Conservation (phyloP, 2,113 vertebrate species). For the Oxygymnocypris stewartii region DNA sequence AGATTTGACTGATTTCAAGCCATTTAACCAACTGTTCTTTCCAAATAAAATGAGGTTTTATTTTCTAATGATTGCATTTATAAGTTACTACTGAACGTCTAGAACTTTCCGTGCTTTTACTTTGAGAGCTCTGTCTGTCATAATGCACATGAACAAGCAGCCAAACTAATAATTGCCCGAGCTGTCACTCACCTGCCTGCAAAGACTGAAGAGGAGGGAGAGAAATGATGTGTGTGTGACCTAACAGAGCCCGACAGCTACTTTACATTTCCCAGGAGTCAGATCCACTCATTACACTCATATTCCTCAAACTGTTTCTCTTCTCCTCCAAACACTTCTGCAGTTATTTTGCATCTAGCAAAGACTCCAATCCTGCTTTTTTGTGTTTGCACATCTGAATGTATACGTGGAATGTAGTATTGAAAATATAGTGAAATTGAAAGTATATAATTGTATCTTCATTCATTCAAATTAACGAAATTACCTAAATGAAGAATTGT, state of each 20-base stretch:
- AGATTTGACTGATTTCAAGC: not conserved
- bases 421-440: not conserved
- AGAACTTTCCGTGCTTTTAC: not conserved
- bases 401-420: not conserved
- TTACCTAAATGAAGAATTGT: no score
- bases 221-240: not conserved
- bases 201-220: not conserved
- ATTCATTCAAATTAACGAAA: no score
- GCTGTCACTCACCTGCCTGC: conserved; percentile 19
- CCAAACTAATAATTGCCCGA: conserved; percentile 9
- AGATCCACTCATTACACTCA: not conserved
- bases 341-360: not conserved
- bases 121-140: not conserved
- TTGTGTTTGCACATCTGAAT: not conserved
- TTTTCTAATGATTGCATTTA: not conserved
- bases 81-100: not conserved
- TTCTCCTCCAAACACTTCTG: not conserved
- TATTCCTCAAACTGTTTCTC: not conserved
- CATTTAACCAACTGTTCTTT: not conserved
- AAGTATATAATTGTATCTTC: not conserved
- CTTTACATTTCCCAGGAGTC: not conserved
- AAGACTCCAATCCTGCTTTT: not conserved
- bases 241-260: not conserved
- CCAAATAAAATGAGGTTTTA: not conserved
- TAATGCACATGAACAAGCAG: not conserved